Evolutionary conservation across 2,113 vertebrate species (phyloP).

Genomic region (Oryzias curvinotus): DNA sequence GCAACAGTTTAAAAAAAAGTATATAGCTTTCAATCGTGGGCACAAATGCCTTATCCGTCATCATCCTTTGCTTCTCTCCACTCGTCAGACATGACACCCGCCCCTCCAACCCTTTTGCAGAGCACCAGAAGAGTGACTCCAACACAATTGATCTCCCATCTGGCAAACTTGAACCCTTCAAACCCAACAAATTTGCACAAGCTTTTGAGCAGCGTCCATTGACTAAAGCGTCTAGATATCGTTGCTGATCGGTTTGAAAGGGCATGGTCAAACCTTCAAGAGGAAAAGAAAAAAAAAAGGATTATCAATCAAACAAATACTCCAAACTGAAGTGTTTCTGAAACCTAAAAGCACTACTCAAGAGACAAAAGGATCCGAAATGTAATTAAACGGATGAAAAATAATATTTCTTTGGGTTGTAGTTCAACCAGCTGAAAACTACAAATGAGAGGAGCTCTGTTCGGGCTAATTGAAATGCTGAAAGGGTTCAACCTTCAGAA

Average conservation of each 20-base stretch:
- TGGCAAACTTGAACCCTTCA: slow-evolving; percentile 55
- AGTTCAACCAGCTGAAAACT: slow-evolving; percentile 12
- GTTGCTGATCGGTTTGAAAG: no score
- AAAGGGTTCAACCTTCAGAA: slow-evolving; percentile 74
- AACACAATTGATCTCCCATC: slow-evolving; percentile 65
- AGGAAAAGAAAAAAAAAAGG: no score
- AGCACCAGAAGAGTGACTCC: slow-evolving; percentile 58
- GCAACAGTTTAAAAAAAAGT: slow-evolving; percentile 52
- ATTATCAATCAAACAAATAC: no score
- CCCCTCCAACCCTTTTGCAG: slow-evolving; percentile 39
- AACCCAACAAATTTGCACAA: slow-evolving; percentile 32
- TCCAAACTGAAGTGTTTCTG: not conserved
- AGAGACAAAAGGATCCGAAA: not conserved
- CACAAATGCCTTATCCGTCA: slow-evolving; percentile 70
- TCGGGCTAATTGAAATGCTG: slow-evolving; percentile 77
- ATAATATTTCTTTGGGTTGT: slow-evolving; percentile 29
- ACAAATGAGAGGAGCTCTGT: slow-evolving; percentile 19
- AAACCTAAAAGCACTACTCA: not conserved
- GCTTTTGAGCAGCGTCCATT: slow-evolving; percentile 14
- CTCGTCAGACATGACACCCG: slow-evolving; percentile 58
- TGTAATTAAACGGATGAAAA: not conserved
- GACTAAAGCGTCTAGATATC: slow-evolving; percentile 21
- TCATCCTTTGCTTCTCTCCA: slow-evolving; percentile 56
- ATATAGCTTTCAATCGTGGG: slow-evolving; percentile 69
- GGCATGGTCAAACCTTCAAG: no score